These are phyloP conservation scores for Mustela lutreola DNA, from an alignment of 2,113 vertebrate genomes.

Conservation along the genomic window DNA sequence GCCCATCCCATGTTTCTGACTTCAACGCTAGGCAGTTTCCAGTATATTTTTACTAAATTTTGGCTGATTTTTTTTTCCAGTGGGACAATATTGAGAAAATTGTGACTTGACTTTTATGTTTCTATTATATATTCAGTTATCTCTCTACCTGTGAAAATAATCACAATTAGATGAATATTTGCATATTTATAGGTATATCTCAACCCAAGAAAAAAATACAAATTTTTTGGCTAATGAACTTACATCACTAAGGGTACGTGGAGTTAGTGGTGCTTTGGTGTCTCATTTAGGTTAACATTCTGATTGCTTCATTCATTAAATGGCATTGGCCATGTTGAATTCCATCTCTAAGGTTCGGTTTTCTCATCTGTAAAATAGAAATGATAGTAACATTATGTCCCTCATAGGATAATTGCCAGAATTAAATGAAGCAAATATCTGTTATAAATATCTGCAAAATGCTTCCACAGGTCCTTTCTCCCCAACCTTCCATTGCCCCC, in stretches of 20 bases:
- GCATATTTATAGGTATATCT: neutral
- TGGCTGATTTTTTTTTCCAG: neutral
- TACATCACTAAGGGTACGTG: neutral
- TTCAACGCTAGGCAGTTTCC: neutral
- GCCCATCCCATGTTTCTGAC: constrained; percentile 36
- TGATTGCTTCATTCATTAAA: constrained; percentile 8
- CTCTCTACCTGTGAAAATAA: neutral
- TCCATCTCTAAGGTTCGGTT: constrained; percentile 21
- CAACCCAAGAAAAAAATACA: neutral
- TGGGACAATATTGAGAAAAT: constrained; percentile 44
- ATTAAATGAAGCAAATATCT: constrained; percentile 54
- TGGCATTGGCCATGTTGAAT: neutral
- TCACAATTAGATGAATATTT: constrained; percentile 14
- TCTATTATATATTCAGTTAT: neutral
- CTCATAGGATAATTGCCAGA: neutral
- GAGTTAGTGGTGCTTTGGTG: neutral
- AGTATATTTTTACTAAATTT: constrained; percentile 43
- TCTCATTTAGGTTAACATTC: neutral
- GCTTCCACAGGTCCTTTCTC: neutral
- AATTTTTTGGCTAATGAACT: neutral
- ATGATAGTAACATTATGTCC: constrained; percentile 27
- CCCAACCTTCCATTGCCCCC: too few species aligned
- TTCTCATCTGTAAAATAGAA: constrained; percentile 58
- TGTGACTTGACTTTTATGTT: neutral
- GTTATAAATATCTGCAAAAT: neutral